Base-by-base conservation (phyloP, 2,797 vertebrate genomes). In the Heteromormyrus szaboi region DNA sequence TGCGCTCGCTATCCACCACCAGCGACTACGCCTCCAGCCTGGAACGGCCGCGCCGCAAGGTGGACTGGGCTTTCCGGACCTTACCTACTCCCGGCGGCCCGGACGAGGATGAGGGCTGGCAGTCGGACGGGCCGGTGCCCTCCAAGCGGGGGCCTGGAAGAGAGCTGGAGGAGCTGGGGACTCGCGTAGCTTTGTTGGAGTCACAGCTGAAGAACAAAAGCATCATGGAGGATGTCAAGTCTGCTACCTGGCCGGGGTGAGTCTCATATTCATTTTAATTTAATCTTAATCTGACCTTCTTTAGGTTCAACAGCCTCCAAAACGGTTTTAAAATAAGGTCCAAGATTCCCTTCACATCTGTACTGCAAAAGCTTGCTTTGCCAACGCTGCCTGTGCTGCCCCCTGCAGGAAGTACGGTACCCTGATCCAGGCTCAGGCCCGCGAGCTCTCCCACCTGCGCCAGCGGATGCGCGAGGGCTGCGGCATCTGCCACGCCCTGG, bases 361-460 rank as follows among this genome's bases (percentile, higher is more conserved):
- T 50, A 50, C 14, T 81, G 41, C 33, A 19, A 81, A 50, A 84
- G 72, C 72, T 9, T 50, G 65, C 65, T 37, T 14, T 33, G 65
- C 25, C 50, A 50, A 48, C 46, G 0, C 44, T 3, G 17, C 79
- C 79, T 83, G n/a, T 25, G 11, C n/a, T 7, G 9, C 81, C 5
- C 87, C 12, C 79, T 88, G 41, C 94, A 99, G 98, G 93, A 99
- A 98, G 93, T 99, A 98, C 22, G 97, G 98, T 93, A 97, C 97
- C 0, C 93, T 99, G 94, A 97, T 99, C 92, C 98, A 99, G 92
- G 97, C 97, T 0, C 99, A 99, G 93, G 98, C 98, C 65, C 97
- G 98, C 56, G 99, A 99, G 92, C 96, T 99, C 53, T 99, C 98
- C 14, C 96, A 98, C 90, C 94, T 99, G 90, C 96, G 98, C 88